Conservation (phyloP, 1,140 invertebrate genomes). For the Brachionus rotundiformis region DNA sequence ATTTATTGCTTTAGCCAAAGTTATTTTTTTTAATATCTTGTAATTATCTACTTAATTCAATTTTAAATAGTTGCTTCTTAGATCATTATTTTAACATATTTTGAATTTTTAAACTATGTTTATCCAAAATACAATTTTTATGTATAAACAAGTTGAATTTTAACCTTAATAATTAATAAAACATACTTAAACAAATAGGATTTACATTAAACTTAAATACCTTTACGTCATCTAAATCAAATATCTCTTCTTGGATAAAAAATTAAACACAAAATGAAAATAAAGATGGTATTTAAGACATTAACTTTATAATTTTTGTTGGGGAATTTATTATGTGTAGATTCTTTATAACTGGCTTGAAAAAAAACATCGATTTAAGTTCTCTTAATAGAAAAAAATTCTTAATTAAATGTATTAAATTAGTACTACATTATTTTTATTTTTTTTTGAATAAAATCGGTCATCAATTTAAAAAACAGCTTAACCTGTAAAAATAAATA, state of each 20-base stretch:
- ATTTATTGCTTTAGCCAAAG: background rate
- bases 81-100: constrained; percentile 36
- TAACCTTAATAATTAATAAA: constrained; percentile 11
- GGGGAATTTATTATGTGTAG: background rate
- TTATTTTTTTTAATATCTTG: background rate
- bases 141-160: background rate
- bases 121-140: background rate
- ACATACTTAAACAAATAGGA: background rate
- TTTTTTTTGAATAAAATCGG: too few species aligned
- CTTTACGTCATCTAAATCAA: constrained; percentile 5
- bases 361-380: background rate
- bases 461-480: too few species aligned
- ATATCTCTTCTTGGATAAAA: background rate
- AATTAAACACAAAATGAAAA: background rate
- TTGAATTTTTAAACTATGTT: constrained; percentile 2
- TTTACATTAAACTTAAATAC: background rate
- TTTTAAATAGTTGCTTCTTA: constrained; percentile 25
- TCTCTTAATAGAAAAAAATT: too few species aligned
- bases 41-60: constrained; percentile 47
- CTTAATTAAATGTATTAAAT: too few species aligned
- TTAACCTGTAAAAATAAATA: too few species aligned
- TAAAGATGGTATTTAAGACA: background rate
- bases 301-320: background rate
- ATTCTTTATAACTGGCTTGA: background rate
- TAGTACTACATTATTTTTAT: too few species aligned